Conservation (phyloP, 2,113 vertebrate genomes). For the Bufo bufo region DNA sequence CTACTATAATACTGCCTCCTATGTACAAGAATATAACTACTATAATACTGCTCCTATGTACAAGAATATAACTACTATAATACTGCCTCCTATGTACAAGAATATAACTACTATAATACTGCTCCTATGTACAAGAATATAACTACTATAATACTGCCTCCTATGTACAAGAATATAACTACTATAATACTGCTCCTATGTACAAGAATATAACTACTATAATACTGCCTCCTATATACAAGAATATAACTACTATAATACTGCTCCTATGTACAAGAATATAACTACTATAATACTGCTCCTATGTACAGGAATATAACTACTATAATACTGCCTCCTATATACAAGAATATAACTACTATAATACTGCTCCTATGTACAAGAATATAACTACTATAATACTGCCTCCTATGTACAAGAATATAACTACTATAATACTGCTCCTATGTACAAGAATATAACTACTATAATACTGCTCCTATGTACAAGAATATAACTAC, state of each 20-base stretch:
- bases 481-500: background rate
- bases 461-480: background rate
- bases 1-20: background rate
- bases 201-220: background rate
- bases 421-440: background rate
- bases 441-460: no score
- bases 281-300: background rate
- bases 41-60: background rate
- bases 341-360: background rate
- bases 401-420: background rate
- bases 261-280: background rate
- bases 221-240: background rate
- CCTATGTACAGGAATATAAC: no score
- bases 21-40: constrained; percentile 6
- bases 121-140: background rate
- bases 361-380: background rate
- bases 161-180: background rate
- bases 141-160: background rate
- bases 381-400: background rate
- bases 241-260: constrained; percentile 2
- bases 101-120: background rate
- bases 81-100: background rate
- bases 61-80: background rate
- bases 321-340: no score
- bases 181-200: background rate